Base-by-base conservation (phyloP, 1,140 invertebrate species). In the Drosophila sucinea region DNA sequence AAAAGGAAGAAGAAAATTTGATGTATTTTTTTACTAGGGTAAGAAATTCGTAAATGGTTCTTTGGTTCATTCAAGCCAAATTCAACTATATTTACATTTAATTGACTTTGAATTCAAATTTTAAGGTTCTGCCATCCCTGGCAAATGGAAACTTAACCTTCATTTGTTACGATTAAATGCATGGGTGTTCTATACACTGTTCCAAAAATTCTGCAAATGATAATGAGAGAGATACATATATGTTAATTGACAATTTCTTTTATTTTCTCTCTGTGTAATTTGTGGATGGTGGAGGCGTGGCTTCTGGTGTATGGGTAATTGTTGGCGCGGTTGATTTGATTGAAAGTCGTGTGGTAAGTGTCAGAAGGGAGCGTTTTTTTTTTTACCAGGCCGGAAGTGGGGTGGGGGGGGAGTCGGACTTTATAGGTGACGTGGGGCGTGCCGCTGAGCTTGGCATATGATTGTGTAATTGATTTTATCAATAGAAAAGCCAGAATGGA, bases 401-500 rank as follows among this genome's bases (percentile, higher is more conserved):
- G 17, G 32, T 25, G 38, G 41, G 56, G 32, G 8, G 23, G 23
- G 56, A 11, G 38, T 17, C 58, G 6, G 47, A 30, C 29, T 56
- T 56, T 58, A 35, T 61, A 25, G 60, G 25, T 29, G 7, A 25
- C 23, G 63, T 40, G 58, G 40, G 73, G 80, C 75, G 80, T 69
- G 80, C 61, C 80, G 64, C 61, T 68, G 57, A 47, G 82, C 81
- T 56, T 75, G 78, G 70, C 81, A 85, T 86, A 85, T 85, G 82
- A 82, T 85, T 85, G 74, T 86, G 82, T 85, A 86, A 86, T 86
- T 85, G 81, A 85, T 86, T 85, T 85, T 84, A 86, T 86, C 82
- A 86, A 84, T 81, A 78, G 70, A 70, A 66, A 60, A 57, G 23
- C 57, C 56, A 32, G 7, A 67, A 61, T 17, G 54, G 38, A 55